These are phyloP conservation scores for Eudyptes chrysolophus DNA, from an alignment of 2,113 vertebrate genomes.

Conservation along the genomic window DNA sequence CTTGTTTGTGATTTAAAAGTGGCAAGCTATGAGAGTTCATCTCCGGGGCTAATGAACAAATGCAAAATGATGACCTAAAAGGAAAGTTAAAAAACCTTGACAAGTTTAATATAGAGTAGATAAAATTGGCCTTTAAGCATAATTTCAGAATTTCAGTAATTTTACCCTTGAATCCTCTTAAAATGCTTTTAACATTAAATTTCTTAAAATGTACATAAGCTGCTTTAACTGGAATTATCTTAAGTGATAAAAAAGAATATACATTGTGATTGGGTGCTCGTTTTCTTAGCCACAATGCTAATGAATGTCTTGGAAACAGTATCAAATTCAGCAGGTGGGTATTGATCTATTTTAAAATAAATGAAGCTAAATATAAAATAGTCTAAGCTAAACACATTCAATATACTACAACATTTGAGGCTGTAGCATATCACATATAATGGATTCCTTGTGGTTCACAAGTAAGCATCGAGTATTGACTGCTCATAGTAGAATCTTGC, in stretches of 20 bases:
- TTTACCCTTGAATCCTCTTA: not conserved
- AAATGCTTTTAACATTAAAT: not conserved
- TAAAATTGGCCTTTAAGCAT: not conserved
- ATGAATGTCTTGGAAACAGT: not conserved
- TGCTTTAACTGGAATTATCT: not conserved
- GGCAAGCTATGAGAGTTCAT: not conserved
- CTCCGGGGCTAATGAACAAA: not conserved
- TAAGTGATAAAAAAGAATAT: not conserved
- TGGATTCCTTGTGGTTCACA: slow-evolving; percentile 3
- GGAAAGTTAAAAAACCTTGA: not conserved
- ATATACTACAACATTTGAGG: not conserved
- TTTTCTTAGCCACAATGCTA: not conserved
- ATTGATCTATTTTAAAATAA: slow-evolving; percentile 37
- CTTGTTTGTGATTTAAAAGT: not conserved
- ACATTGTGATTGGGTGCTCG: accelerated
- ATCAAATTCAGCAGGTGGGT: not conserved
- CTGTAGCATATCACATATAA: not conserved
- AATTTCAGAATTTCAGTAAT: not conserved
- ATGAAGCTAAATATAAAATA: slow-evolving; percentile 18
- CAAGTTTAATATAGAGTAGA: not conserved
- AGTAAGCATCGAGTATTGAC: not conserved
- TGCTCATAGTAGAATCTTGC: not conserved
- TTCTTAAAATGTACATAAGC: not conserved
- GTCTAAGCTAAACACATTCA: not conserved
- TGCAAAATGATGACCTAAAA: not conserved